phyloP scores from a whole-genome alignment of 2,888 invertebrate species.

The Acanthoscelides obtectus region DNA sequence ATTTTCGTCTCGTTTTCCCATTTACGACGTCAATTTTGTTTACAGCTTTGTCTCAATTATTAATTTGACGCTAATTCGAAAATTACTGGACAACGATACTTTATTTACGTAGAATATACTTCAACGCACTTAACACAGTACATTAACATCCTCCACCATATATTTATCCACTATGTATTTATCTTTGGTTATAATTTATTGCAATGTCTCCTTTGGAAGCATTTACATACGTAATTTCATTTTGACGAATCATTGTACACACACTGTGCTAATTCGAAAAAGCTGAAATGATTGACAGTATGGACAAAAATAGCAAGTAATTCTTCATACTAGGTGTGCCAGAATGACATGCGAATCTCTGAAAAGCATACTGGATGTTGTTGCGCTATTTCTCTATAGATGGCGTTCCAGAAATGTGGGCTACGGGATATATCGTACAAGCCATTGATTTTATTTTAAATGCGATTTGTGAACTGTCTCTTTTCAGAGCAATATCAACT shows the following conservation, averaged over 20 bases:
- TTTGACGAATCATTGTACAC: not conserved
- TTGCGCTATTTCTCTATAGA: too few relatives aligned
- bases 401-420: too few relatives aligned
- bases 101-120: not conserved
- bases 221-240: not conserved
- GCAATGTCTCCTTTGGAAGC: not conserved
- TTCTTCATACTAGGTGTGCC: too few relatives aligned
- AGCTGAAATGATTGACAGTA: too few relatives aligned
- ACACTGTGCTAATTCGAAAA: too few relatives aligned
- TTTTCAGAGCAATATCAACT: conserved; percentile 17
- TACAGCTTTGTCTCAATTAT: not conserved
- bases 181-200: not conserved
- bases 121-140: not conserved
- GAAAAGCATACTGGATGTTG: too few relatives aligned
- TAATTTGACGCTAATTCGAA: not conserved
- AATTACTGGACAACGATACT: not conserved
- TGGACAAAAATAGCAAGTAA: too few relatives aligned
- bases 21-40: not conserved
- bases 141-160: not conserved
- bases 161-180: not conserved
- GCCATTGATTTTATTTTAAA: too few relatives aligned
- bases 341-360: too few relatives aligned
- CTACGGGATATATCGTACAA: too few relatives aligned
- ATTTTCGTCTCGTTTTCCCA: too few relatives aligned
- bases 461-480: not conserved